Percentiles rank a stretch among this genome's conserved stretches.
Conservation (phyloP, 2,888 invertebrate species). For the Cremastinae sp. region DNA sequence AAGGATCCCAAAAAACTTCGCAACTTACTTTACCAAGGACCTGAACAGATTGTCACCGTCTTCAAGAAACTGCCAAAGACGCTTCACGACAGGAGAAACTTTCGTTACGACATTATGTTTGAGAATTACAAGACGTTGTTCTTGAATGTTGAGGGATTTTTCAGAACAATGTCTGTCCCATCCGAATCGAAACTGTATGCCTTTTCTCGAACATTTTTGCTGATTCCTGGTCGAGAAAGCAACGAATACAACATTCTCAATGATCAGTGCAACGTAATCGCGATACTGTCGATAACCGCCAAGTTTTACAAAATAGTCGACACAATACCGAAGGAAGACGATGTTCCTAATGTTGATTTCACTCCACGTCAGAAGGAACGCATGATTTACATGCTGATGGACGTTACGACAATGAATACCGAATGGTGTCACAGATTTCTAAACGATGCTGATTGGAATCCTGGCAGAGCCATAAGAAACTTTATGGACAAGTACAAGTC, state of each 20-base stretch:
- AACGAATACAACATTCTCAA: constrained; percentile 85
- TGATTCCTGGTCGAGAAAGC: constrained; percentile 79
- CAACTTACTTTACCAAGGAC: constrained; percentile 69
- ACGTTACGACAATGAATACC: constrained; percentile 68
- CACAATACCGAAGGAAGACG: constrained; percentile 11
- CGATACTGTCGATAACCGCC: constrained; percentile 55
- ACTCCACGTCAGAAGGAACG: constrained; percentile 66
- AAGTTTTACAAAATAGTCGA: constrained; percentile 56
- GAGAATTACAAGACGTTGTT: constrained; percentile 67
- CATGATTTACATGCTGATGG: constrained; percentile 63
- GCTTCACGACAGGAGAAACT: constrained; percentile 82
- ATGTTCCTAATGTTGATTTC: constrained; percentile 48
- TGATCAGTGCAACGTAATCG: constrained; percentile 84
- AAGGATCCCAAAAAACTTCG: constrained; percentile 61
- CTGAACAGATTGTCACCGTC: constrained; percentile 69
- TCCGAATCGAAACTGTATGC: constrained; percentile 77
- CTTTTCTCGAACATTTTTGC: constrained; percentile 84
- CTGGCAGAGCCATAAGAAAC: constrained; percentile 66
- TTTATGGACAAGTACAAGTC: constrained; percentile 68
- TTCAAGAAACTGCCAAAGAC: constrained; percentile 81
- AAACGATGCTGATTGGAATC: constrained; percentile 67
- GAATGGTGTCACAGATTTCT: constrained; percentile 68
- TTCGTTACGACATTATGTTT: constrained; percentile 75
- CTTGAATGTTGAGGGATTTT: constrained; percentile 83
- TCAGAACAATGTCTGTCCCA: constrained; percentile 77